Conservation (phyloP, 2,888 invertebrate species). For the Caenorhabditis uteleia region DNA sequence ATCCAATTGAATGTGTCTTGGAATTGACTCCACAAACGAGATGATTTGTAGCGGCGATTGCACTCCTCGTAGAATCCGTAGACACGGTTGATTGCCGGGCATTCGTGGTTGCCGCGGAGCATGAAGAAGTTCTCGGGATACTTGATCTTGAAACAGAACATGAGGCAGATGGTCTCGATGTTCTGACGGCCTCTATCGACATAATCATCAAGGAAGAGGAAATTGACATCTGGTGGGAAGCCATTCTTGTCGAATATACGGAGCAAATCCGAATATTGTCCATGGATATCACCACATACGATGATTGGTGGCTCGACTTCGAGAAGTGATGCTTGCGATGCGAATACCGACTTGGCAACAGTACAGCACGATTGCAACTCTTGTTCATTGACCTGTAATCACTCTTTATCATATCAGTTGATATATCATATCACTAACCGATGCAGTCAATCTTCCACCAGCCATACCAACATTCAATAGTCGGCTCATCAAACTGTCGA, state of each 20-base stretch:
- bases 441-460: constrained; percentile 47
- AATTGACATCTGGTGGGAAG: constrained; percentile 53
- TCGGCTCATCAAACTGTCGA: constrained; percentile 45
- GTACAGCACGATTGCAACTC: constrained; percentile 42
- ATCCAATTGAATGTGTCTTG: constrained; percentile 66
- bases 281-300: constrained; percentile 63
- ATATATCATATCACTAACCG: constrained; percentile 6
- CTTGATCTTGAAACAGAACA: constrained; percentile 41
- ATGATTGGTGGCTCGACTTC: constrained; percentile 54
- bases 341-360: neutral
- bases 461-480: constrained; percentile 48
- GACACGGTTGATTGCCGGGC: constrained; percentile 46
- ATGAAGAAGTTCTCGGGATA: constrained; percentile 51
- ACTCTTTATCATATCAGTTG: neutral
- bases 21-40: constrained; percentile 55
- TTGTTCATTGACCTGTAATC: constrained; percentile 41
- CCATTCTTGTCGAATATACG: constrained; percentile 58
- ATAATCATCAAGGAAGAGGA: constrained; percentile 53
- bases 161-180: constrained; percentile 36
- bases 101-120: constrained; percentile 56
- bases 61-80: constrained; percentile 59
- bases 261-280: constrained; percentile 53
- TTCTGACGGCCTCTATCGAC: constrained; percentile 46
- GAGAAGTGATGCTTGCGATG: constrained; percentile 5
- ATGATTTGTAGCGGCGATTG: constrained; percentile 42